Base-by-base conservation (phyloP, 2,888 invertebrate genomes). In the Geophilus truncorum region DNA sequence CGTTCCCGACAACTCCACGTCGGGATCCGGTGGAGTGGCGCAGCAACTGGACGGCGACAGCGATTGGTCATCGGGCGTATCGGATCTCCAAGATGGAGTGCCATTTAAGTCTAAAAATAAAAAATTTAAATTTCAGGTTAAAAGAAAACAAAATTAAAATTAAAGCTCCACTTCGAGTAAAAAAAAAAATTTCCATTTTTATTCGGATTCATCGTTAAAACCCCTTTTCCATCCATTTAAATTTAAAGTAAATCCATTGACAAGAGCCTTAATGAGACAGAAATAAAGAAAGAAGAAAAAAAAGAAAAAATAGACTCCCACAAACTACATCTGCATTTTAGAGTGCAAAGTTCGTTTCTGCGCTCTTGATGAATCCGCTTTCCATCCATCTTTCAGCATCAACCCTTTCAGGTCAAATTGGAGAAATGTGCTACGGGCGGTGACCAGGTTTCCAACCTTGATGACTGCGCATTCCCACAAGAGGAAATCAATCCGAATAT, bases 51-150 rank as follows among this genome's bases (percentile, higher is more conserved):
- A 83, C 78, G 88, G 88, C 75, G 91, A 90, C 83, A 82, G 82
- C 23, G 84, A 83, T 80, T 82, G 81, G 80, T 84, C 84, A 57
- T 84, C 83, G 15, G 83, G 83, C n/a, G 90, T 90, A 86, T 90
- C 90, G 82, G 92, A 92, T 84, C 91, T 90, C 91, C 92, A 92
- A 51, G 89, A 89, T 81, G 91, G 91, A 84, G 91, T 91, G 85
- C 91, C 91, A 87, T 92, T 92, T 92, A 89, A 62, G 62, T 79
- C 79, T 28, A 75, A 6, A 75, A 34, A 77, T 23, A 40, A 18
- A 78, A 78, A 78, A 78, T 18, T 0, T 23, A 78, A 21, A 78
- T 15, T 36, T 36, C 21, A 7, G 4, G 15, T 15, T 36, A n/a
- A 36, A 78, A 4, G 34, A 34, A 21, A 77, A 77, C 21, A 15